Base-by-base conservation (phyloP, 2,888 invertebrate species). In the Macropis europaea region DNA sequence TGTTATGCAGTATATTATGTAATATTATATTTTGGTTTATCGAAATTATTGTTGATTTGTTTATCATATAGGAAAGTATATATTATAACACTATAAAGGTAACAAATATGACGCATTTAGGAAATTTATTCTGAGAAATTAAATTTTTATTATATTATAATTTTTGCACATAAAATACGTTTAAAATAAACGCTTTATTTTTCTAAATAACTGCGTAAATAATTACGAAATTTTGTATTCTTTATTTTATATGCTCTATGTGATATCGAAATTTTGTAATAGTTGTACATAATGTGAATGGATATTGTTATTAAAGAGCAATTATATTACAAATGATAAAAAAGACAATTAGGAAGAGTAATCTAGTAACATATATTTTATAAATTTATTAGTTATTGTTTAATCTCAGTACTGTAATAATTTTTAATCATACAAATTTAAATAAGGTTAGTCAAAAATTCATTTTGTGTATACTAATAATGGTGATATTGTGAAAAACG, bases 51-150 rank as follows among this genome's bases (percentile, higher is more conserved):
- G 52, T 82, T 79, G 80, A 82, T 84, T 81, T 79, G 73, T 73
- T 38, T 77, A 83, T 68, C 76, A 79, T 54, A 75, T 70, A 78
- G 75, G 71, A 70, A 63, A 69, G 73, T 43, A 50, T 24, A 57
- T 59, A 73, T 66, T 67, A 50, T 82, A 82, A 82, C 84, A 84
- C 80, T 82, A 80, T 54, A 70, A 75, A 81, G 75, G 73, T 84
- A 72, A 32, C 48, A 15, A 63, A 69, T 48, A 60, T 68, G 62
- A 66, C 73, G 72, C 77, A 81, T 77, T 71, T 78, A 76, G 24
- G 24, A 50, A 32, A 40, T 56, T 67, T 69, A 57, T 57, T 42
- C 28, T 64, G 75, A 50, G 53, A 43, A 69, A 42, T 70, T 64
- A 63, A 77, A 72, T 77, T 79, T 77, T 71, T 50, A 73, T 47